Evolutionary conservation across 2,797 vertebrate genomes (phyloP), one percentile per base, ranked within the genome.

Genomic region (Acipenser oxyrinchus): DNA sequence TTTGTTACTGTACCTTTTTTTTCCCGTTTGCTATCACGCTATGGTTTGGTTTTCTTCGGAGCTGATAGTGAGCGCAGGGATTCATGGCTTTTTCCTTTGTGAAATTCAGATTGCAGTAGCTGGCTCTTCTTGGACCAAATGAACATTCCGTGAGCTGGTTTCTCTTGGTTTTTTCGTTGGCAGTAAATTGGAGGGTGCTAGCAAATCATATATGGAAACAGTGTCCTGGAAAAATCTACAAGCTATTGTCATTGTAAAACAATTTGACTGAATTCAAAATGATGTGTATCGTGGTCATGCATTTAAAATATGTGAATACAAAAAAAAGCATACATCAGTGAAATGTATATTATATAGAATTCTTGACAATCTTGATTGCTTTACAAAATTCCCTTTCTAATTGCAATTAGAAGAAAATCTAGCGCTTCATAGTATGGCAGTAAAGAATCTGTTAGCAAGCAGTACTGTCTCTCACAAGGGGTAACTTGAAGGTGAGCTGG

Each of bases 1-100:
- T 94, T 94, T 89, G 87, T 93, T 93, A 88, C 89, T 89, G 88
- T 92, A 90, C 79, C 82, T 72, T 74, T 78, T 74, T 77, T 77
- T 80, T 67, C n/a, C n/a, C 23, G 12, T 73, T 49, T 61, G 66
- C 68, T 73, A 48, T 66, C 68, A 66, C 64, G 73, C 66, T 75
- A 55, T 57, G 49, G 50, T 64, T 60, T 57, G 68, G 69, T 70
- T 55, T 55, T n/a, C 60, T 51, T 68, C 11, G 37, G 65, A 64
- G 52, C 51, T 57, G 57, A 52, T 62, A 70, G 64, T 73, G 7
- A 64, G 63, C 70, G 73, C 78, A 73, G 68, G 64, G 69, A 77
- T 85, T 78, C 82, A 78, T 76, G 77, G 75, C 72, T 77, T 76
- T 77, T 78, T 79, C 12, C 49, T 49, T 69, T 64, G 8, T 65